A percentile compares a stretch with the other conserved stretches of the same genome.
Evolutionary conservation across 2,888 invertebrate species (phyloP).

Genomic region (Hypercompe scribonia): DNA sequence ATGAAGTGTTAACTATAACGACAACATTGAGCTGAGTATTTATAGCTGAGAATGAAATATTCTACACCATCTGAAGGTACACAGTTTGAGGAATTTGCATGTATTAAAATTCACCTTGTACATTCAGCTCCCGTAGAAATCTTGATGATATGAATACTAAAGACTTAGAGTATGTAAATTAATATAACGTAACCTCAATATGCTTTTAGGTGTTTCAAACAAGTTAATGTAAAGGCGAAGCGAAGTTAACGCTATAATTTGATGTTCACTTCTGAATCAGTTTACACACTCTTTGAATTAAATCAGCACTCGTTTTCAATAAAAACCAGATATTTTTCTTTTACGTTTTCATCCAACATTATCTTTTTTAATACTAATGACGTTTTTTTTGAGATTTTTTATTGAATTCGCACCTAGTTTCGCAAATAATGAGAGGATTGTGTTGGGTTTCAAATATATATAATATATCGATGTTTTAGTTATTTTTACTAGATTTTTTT

Average conservation of each 20-base stretch:
- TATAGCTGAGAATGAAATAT: not conserved
- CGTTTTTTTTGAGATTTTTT: not conserved
- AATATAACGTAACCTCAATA: conserved; percentile 16
- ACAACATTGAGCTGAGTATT: not conserved
- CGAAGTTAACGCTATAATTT: conserved; percentile 10
- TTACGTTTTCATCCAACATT: conserved; percentile 2
- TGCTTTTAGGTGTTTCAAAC: conserved; percentile 6
- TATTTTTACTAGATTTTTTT: too few species aligned
- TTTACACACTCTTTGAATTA: conserved; percentile 10
- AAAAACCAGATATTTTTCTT: conserved; percentile 7
- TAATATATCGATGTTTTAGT: too few species aligned
- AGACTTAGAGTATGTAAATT: conserved; percentile 1
- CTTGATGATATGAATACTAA: not conserved
- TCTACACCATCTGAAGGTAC: not conserved
- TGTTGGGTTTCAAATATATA: not conserved
- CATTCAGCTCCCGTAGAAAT: not conserved
- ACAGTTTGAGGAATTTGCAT: not conserved
- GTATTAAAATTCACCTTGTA: not conserved
- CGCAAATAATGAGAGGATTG: not conserved
- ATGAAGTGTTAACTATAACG: not conserved
- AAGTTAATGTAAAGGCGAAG: conserved; percentile 10
- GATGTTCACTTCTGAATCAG: conserved; percentile 14
- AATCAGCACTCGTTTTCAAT: conserved; percentile 9
- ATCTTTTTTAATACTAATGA: conserved; percentile 2
- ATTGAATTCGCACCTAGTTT: conserved; percentile 1